A percentile compares a stretch with the other conserved stretches of the same genome.
Evolutionary conservation across 2,888 invertebrate genomes (phyloP).

Genomic region (Drosophila kokeensis): DNA sequence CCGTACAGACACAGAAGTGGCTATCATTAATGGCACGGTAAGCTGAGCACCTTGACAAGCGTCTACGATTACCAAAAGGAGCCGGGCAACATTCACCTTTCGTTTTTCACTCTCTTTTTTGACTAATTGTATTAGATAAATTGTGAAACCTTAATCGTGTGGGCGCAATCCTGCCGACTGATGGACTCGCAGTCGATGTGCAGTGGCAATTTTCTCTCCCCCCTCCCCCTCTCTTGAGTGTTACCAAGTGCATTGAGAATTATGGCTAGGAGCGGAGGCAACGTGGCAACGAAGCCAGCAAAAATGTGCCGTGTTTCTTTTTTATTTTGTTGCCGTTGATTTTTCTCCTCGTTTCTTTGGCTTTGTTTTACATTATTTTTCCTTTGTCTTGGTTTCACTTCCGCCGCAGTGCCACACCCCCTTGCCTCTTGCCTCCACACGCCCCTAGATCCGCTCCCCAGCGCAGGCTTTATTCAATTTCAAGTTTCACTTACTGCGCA

Average conservation of each 20-base stretch:
- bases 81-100: constrained; percentile 3
- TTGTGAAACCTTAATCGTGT: constrained; percentile 81
- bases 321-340: constrained; percentile 46
- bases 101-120: constrained; percentile 23
- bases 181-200: constrained; percentile 5
- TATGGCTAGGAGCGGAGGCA: constrained; percentile 2
- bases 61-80: constrained; percentile 71
- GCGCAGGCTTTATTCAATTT: constrained; percentile 75
- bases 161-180: constrained; percentile 50
- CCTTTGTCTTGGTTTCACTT: constrained; percentile 55
- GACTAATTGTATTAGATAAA: constrained; percentile 82
- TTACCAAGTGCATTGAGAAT: constrained; percentile 56
- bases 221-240: constrained; percentile 15
- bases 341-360: constrained; percentile 42
- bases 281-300: not conserved
- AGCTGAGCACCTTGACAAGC: constrained; percentile 44
- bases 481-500: constrained; percentile 74
- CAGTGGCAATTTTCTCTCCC: not conserved
- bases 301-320: constrained; percentile 11
- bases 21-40: constrained; percentile 55
- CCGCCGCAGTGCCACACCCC: constrained; percentile 14
- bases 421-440: not conserved
- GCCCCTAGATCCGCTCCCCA: not conserved
- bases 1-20: constrained; percentile 32
- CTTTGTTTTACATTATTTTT: constrained; percentile 66